Evolutionary conservation across 1,140 invertebrate species (phyloP).

Genomic region (Drosophila nasuta): DNA sequence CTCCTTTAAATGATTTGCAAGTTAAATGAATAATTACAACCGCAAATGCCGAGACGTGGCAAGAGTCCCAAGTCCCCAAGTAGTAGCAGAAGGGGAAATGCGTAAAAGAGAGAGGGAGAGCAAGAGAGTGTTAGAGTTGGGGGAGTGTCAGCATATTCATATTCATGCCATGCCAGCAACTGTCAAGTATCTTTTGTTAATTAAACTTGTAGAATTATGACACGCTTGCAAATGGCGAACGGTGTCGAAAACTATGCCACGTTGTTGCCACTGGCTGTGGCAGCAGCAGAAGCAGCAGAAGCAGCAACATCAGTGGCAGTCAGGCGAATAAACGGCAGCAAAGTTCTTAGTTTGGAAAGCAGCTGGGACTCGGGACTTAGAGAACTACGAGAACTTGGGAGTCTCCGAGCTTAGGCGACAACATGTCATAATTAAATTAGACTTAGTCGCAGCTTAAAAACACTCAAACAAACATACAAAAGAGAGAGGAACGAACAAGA

Average conservation of each 20-base stretch:
- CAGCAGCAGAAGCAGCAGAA: constrained; percentile 42
- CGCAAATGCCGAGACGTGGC: constrained; percentile 57
- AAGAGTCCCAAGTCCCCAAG: constrained; percentile 1
- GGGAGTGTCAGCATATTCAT: constrained; percentile 49
- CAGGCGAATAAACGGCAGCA: constrained; percentile 19
- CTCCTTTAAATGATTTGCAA: constrained; percentile 77
- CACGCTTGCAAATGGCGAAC: constrained; percentile 65
- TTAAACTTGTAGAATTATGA: constrained; percentile 83
- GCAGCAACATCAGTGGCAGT: constrained; percentile 52
- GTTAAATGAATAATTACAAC: constrained; percentile 83
- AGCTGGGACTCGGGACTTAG: neutral
- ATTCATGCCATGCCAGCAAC: constrained; percentile 68
- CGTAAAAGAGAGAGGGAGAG: neutral
- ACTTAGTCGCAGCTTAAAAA: constrained; percentile 79
- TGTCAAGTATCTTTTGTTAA: constrained; percentile 83
- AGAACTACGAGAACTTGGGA: neutral
- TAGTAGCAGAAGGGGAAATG: neutral
- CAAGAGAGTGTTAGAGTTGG: neutral
- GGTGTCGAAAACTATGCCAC: constrained; percentile 67
- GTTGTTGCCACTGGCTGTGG: constrained; percentile 35
- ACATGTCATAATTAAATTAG: constrained; percentile 83
- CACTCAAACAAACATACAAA: constrained; percentile 64
- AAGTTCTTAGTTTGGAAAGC: constrained; percentile 12
- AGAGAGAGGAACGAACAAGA: too few species aligned
- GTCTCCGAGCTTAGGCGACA: constrained; percentile 55